Base-by-base conservation (phyloP, 2,113 vertebrate species). In the Helogale parvula region DNA sequence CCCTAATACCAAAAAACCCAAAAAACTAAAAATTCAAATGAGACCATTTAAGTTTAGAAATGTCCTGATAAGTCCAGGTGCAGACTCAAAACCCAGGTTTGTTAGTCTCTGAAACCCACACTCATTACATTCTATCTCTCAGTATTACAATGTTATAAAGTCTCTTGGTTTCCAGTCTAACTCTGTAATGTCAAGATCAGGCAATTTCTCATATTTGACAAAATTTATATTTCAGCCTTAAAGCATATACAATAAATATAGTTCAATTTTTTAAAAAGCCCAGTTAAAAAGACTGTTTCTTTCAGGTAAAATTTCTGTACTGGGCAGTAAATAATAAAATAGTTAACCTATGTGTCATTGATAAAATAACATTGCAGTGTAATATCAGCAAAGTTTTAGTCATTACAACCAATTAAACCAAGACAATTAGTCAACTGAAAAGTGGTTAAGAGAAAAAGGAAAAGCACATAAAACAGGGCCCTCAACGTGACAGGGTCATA, bases 401-500 rank as follows among this genome's bases (percentile, higher is more conserved):
- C 63, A 91, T 29, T 92, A 66, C 25, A 86, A 38, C 35, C 57
- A 90, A 87, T 94, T 93, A 97, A 95, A 50, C 14, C 10, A 31
- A 96, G 82, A 95, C 31, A 88, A 84, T 96, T 85, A 72, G 29
- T 97, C 95, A 97, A 94, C 72, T 82, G 87, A 93, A 95, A 95
- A 94, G 81, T 84, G 65, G 96, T 85, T 83, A 92, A 93, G 68
- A 79, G 66, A 54, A 94, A 93, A 65, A 85, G 38, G 33, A n/a
- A 83, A 65, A 82, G 47, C 45, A 77, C 17, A 41, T 54, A 93
- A 88, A 94, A 86, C 19, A 80, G 27, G 41, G 35, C 10, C 72
- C 79, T 84, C 0, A 2, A 54, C 66, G 80, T 84, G 83, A 88
- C 65, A 92, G 25, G 50, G 57, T 97, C 96, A 87, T 19, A 33